phyloP scores from a whole-genome alignment of 2,888 invertebrate genomes.

The Ecliptopera silaceata region DNA sequence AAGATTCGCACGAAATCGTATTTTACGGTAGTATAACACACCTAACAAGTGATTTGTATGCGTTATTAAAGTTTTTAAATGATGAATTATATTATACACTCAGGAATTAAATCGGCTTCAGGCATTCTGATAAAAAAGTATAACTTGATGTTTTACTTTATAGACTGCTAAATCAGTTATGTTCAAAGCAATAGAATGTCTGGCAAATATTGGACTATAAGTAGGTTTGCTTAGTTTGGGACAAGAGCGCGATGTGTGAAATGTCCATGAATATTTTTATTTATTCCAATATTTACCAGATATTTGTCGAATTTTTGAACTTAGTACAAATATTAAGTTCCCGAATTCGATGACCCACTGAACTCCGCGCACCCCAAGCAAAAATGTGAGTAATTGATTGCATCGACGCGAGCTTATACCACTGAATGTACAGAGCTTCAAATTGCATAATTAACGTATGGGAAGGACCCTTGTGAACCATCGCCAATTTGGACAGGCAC shows the following conservation, averaged over 20 bases:
- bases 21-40: constrained; percentile 46
- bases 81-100: background rate
- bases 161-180: too few species aligned
- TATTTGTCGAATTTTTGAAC: too few species aligned
- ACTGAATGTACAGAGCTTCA: constrained; percentile 75
- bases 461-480: constrained; percentile 73
- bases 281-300: too few species aligned
- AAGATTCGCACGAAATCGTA: constrained; percentile 51
- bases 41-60: constrained; percentile 43
- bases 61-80: constrained; percentile 29
- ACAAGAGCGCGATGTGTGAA: too few species aligned
- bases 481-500: constrained; percentile 72
- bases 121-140: too few species aligned
- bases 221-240: too few species aligned
- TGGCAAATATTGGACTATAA: too few species aligned
- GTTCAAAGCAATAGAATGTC: too few species aligned
- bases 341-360: constrained; percentile 57
- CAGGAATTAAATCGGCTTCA: too few species aligned
- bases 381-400: constrained; percentile 79
- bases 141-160: too few species aligned
- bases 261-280: too few species aligned
- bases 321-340: background rate
- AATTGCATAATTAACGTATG: constrained; percentile 81
- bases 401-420: constrained; percentile 75
- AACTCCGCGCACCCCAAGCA: constrained; percentile 57